Conservation (phyloP, 2,888 invertebrate species). For the Rapana venosa region DNA sequence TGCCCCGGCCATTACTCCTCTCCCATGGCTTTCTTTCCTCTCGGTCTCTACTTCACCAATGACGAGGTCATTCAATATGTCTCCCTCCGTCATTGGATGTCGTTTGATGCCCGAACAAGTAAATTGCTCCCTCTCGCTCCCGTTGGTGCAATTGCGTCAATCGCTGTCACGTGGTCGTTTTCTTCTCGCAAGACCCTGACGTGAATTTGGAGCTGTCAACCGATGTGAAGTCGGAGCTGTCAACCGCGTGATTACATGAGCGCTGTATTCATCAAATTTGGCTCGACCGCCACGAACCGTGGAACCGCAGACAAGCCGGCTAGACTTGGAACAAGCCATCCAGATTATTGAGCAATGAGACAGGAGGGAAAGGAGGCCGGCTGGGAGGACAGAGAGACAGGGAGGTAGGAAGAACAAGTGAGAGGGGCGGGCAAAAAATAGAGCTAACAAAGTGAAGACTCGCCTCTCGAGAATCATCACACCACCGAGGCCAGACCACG, state of each 20-base stretch:
- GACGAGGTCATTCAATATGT: conserved; percentile 9
- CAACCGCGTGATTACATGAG: conserved; percentile 12
- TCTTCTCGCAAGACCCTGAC: not conserved
- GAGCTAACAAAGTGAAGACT: too few species aligned
- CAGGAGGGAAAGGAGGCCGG: not conserved
- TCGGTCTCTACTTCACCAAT: not conserved
- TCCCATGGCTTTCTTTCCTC: not conserved
- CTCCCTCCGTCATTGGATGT: not conserved
- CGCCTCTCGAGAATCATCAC: too few species aligned
- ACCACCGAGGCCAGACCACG: too few species aligned
- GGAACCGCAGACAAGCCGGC: not conserved
- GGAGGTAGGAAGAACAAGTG: not conserved
- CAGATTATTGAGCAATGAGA: not conserved
- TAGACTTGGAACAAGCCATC: not conserved
- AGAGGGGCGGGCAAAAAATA: not conserved
- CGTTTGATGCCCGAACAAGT: conserved; percentile 26
- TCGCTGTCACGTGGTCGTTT: conserved; percentile 16
- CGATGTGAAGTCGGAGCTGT: not conserved
- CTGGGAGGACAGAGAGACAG: not conserved
- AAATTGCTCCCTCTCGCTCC: conserved; percentile 25
- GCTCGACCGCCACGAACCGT: not conserved
- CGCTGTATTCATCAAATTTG: conserved; percentile 1
- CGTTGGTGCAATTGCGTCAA: conserved; percentile 24
- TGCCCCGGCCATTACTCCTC: not conserved
- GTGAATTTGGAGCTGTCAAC: not conserved